Base-by-base conservation (phyloP, 2,113 vertebrate species). In the Bubo bubo region DNA sequence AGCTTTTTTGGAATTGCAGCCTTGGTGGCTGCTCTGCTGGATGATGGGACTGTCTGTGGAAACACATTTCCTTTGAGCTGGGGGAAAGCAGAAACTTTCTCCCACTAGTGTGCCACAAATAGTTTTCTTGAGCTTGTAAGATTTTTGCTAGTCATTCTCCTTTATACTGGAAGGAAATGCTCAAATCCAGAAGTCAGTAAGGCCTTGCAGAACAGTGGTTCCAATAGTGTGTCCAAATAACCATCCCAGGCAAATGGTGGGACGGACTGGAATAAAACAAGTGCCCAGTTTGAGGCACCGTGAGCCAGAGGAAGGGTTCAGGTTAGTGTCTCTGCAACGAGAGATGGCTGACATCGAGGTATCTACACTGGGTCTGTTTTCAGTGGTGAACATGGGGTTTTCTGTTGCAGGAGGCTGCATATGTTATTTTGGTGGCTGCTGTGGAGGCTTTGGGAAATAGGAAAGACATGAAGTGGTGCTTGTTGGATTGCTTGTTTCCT, bases 1-100 rank as follows among this genome's bases (percentile, higher is more conserved):
- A 75, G 90, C 64, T 90, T n/a, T 60, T 74, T 45, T 58, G 81
- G 90, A 70, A 30, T 30, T 64, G 86, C 83, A 93, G 79, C 63
- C 52, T 39, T 10, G 59, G 50, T 45, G 83, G 35, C 45, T 86
- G 71, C 72, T 91, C 50, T 68, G 86, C 79, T 67, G 62, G 83
- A 14, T 71, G 84, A 71, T 45, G 20, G 68, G 60, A n/a, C 59
- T 4, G 32, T 12, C 71, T 24, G 21, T 39, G 83, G 89, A 55
- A 49, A 17, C 5, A 1, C 12, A 0, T 11, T 59, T 90, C 79
- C 75, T 49, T 16, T 12, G 45, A 79, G 62, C 79, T n/a, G 41
- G 63, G 41, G 82, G 26, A 73, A 41, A 47, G 35, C 73, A 79
- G 86, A 11, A 63, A 58, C 55, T 39, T 83, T 79, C 52, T 66